Conservation (phyloP, 2,797 vertebrate species). For the Paratrypauchen microcephalus region DNA sequence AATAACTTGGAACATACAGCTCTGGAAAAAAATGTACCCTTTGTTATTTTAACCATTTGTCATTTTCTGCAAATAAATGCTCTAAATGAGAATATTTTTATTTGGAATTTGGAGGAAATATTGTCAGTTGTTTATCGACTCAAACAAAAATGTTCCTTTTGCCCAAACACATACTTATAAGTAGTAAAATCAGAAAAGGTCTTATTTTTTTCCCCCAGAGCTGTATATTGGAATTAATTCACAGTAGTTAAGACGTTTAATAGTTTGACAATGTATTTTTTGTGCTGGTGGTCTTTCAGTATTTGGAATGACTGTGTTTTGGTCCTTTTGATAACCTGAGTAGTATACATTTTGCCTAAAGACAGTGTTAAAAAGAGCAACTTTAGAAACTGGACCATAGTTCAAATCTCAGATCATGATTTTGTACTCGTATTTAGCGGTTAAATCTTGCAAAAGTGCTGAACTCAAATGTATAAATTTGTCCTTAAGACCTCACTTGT, state of each 20-base stretch:
- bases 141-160: too few relatives aligned
- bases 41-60: too few relatives aligned
- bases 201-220: too few relatives aligned
- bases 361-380: background rate
- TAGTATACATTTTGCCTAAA: background rate
- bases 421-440: background rate
- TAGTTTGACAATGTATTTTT: background rate
- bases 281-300: background rate
- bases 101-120: too few relatives aligned
- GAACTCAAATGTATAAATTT: background rate
- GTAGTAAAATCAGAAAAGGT: too few relatives aligned
- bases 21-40: too few relatives aligned
- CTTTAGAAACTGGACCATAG: background rate
- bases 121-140: too few relatives aligned
- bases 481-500: background rate
- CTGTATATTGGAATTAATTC: background rate
- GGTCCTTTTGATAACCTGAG: conserved; percentile 29
- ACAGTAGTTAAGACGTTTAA: background rate
- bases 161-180: too few relatives aligned
- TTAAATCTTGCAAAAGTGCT: background rate
- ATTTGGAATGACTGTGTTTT: conserved; percentile 48
- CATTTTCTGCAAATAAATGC: too few relatives aligned
- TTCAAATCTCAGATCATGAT: background rate
- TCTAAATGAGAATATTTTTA: too few relatives aligned
- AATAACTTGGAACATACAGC: background rate